Base-by-base conservation (phyloP, 2,888 invertebrate species). In the Marronus borbonicus region DNA sequence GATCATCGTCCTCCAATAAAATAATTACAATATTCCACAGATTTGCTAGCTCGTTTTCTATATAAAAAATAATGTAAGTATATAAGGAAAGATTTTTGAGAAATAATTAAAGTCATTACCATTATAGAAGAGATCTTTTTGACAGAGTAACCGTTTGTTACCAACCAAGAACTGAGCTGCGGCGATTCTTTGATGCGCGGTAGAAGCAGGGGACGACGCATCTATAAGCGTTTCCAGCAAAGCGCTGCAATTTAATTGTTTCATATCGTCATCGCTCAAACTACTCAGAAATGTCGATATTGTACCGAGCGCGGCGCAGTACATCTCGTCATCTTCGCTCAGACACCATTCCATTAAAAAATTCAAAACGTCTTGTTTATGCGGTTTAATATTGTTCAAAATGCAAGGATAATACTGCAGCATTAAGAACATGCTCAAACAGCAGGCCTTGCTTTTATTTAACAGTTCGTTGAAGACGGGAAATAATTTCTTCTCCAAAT, bases 1-100 rank as follows among this genome's bases (percentile, higher is more conserved):
- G 83, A 49, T 90, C 89, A 81, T 91, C 91, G 83, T 92, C 92
- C 82, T 92, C 91, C 7, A 92, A 84, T n/a, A 91, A 83, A 0
- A 87, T 87, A 79, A 90, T 88, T n/a, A 89, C 82, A 3, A 87
- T 88, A 14, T 89, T 87, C 86, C 89, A 88, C 1, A 89, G 50
- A 20, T 69, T 12, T 39, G 39, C n/a, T 7, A 74, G 44, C 28
- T 79, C 64, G 49, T 79, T 64, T 12, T 58, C 81, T 80, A 31
- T 55, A 70, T 44, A 62, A 65, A 44, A 17, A n/a, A 52, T 52
- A 52, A n/a, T 50, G 10, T 14, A 50, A 12, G n/a, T 50, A 50
- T 3, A 52, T 17, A 52, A n/a, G 14, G 17, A 52, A n/a, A 7
- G 3, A n/a, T 17, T 7, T 17, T 17, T 5, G 1, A 17, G 0